Evolutionary conservation across 1,140 invertebrate genomes (phyloP).

Genomic region (Aphelinus certus): DNA sequence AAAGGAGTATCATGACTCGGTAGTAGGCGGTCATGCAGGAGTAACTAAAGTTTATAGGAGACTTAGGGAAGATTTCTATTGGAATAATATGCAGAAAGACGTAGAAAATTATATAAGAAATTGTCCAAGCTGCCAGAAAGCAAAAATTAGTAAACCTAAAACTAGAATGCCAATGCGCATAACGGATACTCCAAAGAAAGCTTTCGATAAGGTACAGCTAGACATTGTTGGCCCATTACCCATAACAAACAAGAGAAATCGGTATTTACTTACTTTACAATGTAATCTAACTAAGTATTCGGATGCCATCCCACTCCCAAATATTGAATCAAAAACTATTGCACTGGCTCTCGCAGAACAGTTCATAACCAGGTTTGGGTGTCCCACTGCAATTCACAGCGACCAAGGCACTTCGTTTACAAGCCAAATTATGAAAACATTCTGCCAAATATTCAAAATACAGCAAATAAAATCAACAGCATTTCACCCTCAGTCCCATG

Average conservation of each 20-base stretch:
- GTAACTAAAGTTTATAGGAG: conserved; percentile 49
- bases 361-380: conserved; percentile 49
- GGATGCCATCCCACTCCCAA: conserved; percentile 42
- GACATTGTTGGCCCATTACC: conserved; percentile 44
- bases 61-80: conserved; percentile 54
- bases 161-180: conserved; percentile 39
- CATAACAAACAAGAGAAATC: conserved; percentile 43
- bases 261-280: conserved; percentile 51
- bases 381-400: conserved; percentile 48
- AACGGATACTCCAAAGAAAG: conserved; percentile 39
- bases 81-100: conserved; percentile 54
- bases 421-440: conserved; percentile 44
- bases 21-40: conserved; percentile 26
- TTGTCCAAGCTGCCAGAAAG: conserved; percentile 50
- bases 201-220: conserved; percentile 43
- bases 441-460: conserved; percentile 45
- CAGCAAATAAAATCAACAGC: conserved; percentile 30
- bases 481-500: conserved; percentile 37
- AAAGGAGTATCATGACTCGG: too few species aligned
- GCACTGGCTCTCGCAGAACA: conserved; percentile 45
- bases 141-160: conserved; percentile 35
- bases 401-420: conserved; percentile 50
- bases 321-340: conserved; percentile 43
- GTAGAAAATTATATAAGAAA: conserved; percentile 52
- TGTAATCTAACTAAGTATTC: conserved; percentile 54